Evolutionary conservation across 2,888 invertebrate genomes (phyloP).

Genomic region (Dolichopus griseipennis): DNA sequence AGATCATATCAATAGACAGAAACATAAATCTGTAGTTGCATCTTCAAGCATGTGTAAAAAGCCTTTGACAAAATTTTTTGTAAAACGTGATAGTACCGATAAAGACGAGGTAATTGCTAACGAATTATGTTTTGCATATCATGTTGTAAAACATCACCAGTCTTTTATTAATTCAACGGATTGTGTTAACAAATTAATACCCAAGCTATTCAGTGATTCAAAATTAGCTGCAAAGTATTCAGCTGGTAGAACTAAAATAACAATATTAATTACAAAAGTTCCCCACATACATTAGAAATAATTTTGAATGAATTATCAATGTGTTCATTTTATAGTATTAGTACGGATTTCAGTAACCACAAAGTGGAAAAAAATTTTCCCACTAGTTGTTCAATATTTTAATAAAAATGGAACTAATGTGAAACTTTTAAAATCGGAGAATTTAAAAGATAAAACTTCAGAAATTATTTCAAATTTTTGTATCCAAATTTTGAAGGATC

Average conservation of each 20-base stretch:
- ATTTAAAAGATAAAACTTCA: slow-evolving; percentile 10
- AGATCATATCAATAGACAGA: slow-evolving; percentile 11
- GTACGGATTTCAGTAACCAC: slow-evolving; percentile 13
- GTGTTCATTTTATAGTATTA: slow-evolving; percentile 11
- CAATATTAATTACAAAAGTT: not conserved
- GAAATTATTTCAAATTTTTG: slow-evolving; percentile 2
- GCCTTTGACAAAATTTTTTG: slow-evolving; percentile 11
- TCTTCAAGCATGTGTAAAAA: not conserved
- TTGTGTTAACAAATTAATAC: slow-evolving; percentile 13
- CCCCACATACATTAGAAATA: slow-evolving; percentile 10
- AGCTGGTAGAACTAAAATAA: slow-evolving; percentile 9
- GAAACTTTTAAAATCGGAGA: slow-evolving; percentile 12
- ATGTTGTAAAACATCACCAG: slow-evolving; percentile 11
- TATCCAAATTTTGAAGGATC: not conserved
- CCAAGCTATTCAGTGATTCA: slow-evolving; percentile 11
- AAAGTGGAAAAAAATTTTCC: slow-evolving; percentile 10
- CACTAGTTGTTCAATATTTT: slow-evolving; percentile 10
- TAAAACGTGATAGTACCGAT: slow-evolving; percentile 13
- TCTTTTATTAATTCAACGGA: slow-evolving; percentile 10
- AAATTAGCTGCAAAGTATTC: slow-evolving; percentile 12
- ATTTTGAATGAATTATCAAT: slow-evolving; percentile 8
- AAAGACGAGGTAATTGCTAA: slow-evolving; percentile 11
- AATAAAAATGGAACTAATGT: slow-evolving; percentile 11
- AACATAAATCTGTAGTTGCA: slow-evolving; percentile 12
- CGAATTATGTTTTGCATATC: too few relatives aligned